Evolutionary conservation across 2,888 invertebrate genomes (phyloP).

Genomic region (Diachrysia chrysitis): DNA sequence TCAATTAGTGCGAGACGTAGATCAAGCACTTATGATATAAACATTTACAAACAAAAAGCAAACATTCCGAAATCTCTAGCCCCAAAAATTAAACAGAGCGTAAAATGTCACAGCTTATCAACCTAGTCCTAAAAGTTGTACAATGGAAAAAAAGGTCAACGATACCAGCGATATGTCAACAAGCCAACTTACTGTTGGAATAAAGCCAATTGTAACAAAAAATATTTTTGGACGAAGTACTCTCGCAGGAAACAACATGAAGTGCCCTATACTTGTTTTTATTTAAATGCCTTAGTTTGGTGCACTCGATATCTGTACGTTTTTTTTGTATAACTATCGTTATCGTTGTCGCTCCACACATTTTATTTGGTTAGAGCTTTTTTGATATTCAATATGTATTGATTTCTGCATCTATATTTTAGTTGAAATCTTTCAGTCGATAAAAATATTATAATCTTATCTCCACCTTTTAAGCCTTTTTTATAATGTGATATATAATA

Average conservation of each 20-base stretch:
- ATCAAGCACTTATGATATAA: slow-evolving; percentile 2
- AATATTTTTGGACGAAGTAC: slow-evolving; percentile 33
- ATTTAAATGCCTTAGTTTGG: slow-evolving; percentile 7
- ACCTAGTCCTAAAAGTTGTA: slow-evolving; percentile 41
- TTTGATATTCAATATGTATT: too few species aligned
- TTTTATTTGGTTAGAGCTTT: neutral
- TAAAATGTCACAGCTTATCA: slow-evolving; percentile 36
- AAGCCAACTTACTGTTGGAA: slow-evolving; percentile 49
- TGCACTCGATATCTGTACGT: slow-evolving; percentile 8
- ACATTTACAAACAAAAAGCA: slow-evolving; percentile 4
- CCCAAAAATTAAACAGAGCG: slow-evolving; percentile 25
- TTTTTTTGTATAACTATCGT: slow-evolving; percentile 1
- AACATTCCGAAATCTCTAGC: slow-evolving; percentile 11
- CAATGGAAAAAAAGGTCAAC: slow-evolving; percentile 16
- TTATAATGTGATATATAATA: too few species aligned
- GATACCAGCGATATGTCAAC: slow-evolving; percentile 44
- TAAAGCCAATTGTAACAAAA: slow-evolving; percentile 46
- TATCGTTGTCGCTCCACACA: neutral
- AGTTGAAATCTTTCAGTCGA: too few species aligned
- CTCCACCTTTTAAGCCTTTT: neutral
- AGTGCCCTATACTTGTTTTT: slow-evolving; percentile 36
- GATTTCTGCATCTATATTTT: too few species aligned
- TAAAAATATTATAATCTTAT: neutral
- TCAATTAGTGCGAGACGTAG: neutral
- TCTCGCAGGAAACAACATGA: slow-evolving; percentile 41